Evolutionary conservation across 1,140 invertebrate species (phyloP).

Genomic region (Homalodisca vitripennis): DNA sequence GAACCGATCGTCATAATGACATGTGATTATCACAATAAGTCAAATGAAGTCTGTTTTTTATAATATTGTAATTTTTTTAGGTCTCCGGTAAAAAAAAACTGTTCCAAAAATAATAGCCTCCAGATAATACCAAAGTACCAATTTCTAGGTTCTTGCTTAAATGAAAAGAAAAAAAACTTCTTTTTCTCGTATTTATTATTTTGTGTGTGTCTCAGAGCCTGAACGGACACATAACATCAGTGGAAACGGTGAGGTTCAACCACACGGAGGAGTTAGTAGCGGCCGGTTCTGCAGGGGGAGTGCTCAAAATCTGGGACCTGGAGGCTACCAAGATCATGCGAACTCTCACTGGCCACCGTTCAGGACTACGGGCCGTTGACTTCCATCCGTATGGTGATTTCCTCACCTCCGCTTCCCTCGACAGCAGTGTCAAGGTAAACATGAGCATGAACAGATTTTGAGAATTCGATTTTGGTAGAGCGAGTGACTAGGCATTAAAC

Average conservation of each 20-base stretch:
- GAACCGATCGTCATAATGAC: no score
- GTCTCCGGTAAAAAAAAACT: no score
- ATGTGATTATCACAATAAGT: no score
- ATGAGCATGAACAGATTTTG: no score
- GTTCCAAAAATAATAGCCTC: no score
- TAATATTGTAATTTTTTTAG: no score
- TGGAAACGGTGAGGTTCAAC: slow-evolving; percentile 94
- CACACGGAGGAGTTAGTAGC: slow-evolving; percentile 93
- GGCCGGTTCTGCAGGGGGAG: slow-evolving; percentile 90
- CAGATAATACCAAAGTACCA: no score
- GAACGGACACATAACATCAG: slow-evolving; percentile 87
- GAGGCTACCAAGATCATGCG: slow-evolving; percentile 85
- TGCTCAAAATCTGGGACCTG: slow-evolving; percentile 95
- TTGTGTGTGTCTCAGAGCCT: slow-evolving; percentile 66
- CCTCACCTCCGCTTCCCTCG: slow-evolving; percentile 88
- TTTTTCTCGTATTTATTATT: not conserved
- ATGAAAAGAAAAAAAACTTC: not conserved
- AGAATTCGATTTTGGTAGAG: no score
- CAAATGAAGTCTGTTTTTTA: no score
- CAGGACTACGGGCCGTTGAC: slow-evolving; percentile 86
- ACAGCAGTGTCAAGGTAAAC: slow-evolving; percentile 80
- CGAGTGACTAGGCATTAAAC: no score
- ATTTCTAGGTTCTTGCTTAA: not conserved
- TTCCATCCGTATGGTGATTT: slow-evolving; percentile 97
- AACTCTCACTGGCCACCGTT: slow-evolving; percentile 92